Percentiles rank a stretch among this genome's conserved stretches.
Evolutionary conservation across 1,140 invertebrate species (phyloP).

Genomic region (Sarcophaga peregrina): DNA sequence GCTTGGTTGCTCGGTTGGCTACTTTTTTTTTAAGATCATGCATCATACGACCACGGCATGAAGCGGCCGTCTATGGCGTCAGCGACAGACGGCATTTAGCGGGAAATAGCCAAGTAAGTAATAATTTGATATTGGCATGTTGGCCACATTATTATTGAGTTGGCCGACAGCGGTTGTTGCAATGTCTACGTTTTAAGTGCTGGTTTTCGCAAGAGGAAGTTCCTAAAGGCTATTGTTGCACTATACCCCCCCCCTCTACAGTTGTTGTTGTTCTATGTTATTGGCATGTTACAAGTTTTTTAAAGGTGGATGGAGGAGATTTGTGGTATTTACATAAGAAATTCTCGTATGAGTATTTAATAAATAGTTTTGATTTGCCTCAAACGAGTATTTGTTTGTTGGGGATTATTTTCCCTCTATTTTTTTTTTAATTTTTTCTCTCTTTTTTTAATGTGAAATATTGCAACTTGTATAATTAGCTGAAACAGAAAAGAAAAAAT

Average conservation of each 20-base stretch:
- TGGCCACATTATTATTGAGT: neutral
- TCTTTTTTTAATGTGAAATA: neutral
- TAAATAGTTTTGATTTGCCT: neutral
- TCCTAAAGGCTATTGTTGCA: neutral
- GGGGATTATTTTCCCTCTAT: too few relatives aligned
- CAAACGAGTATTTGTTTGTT: neutral
- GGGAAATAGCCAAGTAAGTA: constrained; percentile 6
- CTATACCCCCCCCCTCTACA: neutral
- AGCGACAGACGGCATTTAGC: neutral
- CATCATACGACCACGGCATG: neutral
- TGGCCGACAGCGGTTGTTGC: constrained; percentile 2
- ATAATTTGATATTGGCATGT: constrained; percentile 38
- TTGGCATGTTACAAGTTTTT: too few relatives aligned
- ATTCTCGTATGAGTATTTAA: neutral
- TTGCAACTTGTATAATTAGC: neutral
- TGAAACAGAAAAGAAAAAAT: too few relatives aligned
- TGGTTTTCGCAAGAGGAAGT: neutral
- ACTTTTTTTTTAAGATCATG: neutral
- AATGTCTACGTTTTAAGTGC: neutral
- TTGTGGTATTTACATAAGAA: constrained; percentile 1
- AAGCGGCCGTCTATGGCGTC: neutral
- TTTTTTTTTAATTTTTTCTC: neutral
- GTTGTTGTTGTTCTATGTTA: neutral
- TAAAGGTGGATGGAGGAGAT: neutral
- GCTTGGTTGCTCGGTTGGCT: neutral